Evolutionary conservation across 2,888 invertebrate species (phyloP).

Genomic region (Dryadula phaetusa): DNA sequence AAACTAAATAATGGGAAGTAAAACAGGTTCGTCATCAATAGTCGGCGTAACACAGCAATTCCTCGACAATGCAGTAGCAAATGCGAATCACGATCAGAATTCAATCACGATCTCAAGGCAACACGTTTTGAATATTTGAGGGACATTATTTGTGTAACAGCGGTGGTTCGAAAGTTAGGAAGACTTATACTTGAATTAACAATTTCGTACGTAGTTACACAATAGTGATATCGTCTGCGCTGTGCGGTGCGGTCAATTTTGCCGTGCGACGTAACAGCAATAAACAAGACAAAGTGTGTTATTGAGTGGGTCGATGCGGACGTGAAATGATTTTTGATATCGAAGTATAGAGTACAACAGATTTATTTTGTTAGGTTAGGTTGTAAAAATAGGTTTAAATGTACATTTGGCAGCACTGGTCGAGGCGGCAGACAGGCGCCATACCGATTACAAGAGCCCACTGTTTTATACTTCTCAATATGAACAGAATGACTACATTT

Average conservation of each 20-base stretch:
- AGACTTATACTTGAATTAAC: conserved; percentile 41
- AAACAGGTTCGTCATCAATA: conserved; percentile 41
- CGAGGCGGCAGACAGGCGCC: conserved; percentile 64
- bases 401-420: conserved; percentile 50
- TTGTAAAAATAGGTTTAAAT: conserved; percentile 36
- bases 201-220: conserved; percentile 41
- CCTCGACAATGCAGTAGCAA: conserved; percentile 38
- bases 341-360: conserved; percentile 3
- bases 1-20: conserved; percentile 31
- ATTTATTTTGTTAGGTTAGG: conserved; percentile 21
- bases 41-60: conserved; percentile 37
- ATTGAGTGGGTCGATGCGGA: conserved; percentile 19
- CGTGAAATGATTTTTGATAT: conserved; percentile 19
- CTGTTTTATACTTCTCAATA: conserved; percentile 66
- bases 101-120: conserved; percentile 50
- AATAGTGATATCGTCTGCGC: conserved; percentile 38
- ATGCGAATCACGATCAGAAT: conserved; percentile 48
- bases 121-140: conserved; percentile 47
- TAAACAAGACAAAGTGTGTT: conserved; percentile 24
- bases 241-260: conserved; percentile 32
- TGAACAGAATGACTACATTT: conserved; percentile 60
- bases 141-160: conserved; percentile 41
- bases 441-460: conserved; percentile 63
- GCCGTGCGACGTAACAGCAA: conserved; percentile 34
- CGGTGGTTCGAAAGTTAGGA: conserved; percentile 47